Conservation (phyloP, 2,113 vertebrate genomes). For the Pteropus alecto region DNA sequence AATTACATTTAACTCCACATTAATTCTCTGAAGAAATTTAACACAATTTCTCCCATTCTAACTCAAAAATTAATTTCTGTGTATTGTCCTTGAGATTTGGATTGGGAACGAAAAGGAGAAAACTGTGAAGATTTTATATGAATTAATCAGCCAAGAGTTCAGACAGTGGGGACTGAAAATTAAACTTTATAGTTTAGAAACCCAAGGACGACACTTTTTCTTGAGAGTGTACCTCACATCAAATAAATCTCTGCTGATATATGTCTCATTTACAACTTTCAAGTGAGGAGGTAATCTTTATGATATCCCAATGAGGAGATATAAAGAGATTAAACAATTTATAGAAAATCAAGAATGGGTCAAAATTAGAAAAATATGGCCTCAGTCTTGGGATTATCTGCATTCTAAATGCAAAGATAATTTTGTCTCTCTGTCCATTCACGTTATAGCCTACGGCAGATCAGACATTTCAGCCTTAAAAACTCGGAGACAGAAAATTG, state of each 20-base stretch:
- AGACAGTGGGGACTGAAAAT: conserved; percentile 55
- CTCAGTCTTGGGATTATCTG: not conserved
- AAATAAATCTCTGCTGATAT: not conserved
- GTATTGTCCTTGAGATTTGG: conserved; percentile 67
- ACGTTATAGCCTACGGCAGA: not conserved
- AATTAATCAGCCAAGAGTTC: conserved; percentile 70
- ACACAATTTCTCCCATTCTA: conserved; percentile 45
- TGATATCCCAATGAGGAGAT: not conserved
- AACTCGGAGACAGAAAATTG: not conserved
- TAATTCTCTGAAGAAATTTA: conserved; percentile 61
- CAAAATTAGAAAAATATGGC: not conserved
- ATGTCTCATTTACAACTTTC: conserved; percentile 39
- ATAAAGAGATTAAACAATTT: conserved; percentile 42
- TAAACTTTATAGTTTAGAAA: conserved; percentile 68
- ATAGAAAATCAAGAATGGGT: conserved; percentile 10
- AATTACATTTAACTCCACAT: conserved; percentile 29
- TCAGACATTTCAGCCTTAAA: not conserved
- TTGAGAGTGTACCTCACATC: not conserved
- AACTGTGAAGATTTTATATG: conserved; percentile 59
- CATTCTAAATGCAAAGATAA: conserved; percentile 12
- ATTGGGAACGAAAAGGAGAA: conserved; percentile 57
- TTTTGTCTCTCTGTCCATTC: not conserved
- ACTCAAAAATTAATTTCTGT: conserved; percentile 67
- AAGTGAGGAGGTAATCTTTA: conserved; percentile 19
- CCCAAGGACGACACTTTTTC: conserved; percentile 62